Evolutionary conservation across 2,888 invertebrate genomes (phyloP), one percentile per base, ranked within the genome.

Genomic region (Odontocolon sp.): DNA sequence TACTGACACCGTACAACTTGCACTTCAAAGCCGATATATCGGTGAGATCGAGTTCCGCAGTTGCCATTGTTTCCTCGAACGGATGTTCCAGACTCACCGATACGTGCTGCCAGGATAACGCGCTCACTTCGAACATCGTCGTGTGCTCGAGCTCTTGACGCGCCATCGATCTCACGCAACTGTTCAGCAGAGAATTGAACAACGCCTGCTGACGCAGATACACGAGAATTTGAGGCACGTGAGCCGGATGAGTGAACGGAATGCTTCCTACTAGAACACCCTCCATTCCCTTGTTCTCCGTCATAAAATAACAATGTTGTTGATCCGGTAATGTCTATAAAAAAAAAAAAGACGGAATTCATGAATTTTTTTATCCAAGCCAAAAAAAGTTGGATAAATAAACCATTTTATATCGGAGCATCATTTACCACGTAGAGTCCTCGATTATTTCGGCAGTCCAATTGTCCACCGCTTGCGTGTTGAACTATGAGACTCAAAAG

Each of bases 71-170:
- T 90, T 98, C 98, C 87, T 97, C 97, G 16, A 95, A 92, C 0
- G 98, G 98, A 91, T 98, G 98, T 88, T 98, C 98, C 87, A 99
- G 93, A 5, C 97, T 95, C 16, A 99, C 94, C 6, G 96, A 96
- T 79, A 99, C 94, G 90, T 97, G 96, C 78, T 96, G 96, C 92
- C 97, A 95, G 0, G 97, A 97, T 33, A 97, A 91, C 1, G 98
- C 96, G 84, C 95, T 96, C 83, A 98, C 94, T 91, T 99, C 98
- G 88, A 98, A 95, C 93, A 98, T 97, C n/a, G 96, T 93, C 81
- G 95, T 94, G 83, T 92, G 93, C 83, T 96, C 95, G 50, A 94
- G 90, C 88, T 96, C 96, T 33, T 95, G 95, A 83, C 95, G 95
- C 52, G 94, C 94, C 88, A 95, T 94, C 1, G 95, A 93, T 26